These are phyloP conservation scores for Nyctalus aviator DNA, from an alignment of 2,797 vertebrate genomes.

Conservation along the genomic window DNA sequence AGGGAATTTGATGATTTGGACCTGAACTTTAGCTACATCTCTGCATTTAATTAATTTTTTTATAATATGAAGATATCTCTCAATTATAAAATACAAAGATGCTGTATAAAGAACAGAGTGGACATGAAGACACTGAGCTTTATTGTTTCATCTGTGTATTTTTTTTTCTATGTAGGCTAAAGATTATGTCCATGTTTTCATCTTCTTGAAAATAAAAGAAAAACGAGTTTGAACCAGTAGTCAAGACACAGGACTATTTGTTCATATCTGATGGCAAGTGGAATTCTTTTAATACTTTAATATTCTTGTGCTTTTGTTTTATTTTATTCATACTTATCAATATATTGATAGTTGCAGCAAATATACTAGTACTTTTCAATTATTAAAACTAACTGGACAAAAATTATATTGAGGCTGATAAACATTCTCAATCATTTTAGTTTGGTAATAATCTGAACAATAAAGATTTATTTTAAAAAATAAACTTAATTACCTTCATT, in stretches of 20 bases:
- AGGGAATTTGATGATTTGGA: neutral
- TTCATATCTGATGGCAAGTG: neutral
- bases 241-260: neutral
- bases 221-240: neutral
- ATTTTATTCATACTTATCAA: neutral
- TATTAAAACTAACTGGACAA: neutral
- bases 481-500: slow-evolving; percentile 19
- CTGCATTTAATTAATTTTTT: neutral
- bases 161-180: neutral
- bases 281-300: neutral
- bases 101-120: neutral
- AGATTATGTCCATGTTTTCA: neutral
- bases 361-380: neutral
- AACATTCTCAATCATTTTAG: neutral
- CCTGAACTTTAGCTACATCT: neutral
- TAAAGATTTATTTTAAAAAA: too few species aligned
- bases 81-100: slow-evolving; percentile 4
- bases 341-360: neutral
- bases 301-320: neutral
- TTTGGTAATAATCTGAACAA: neutral
- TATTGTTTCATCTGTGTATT: neutral
- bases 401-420: neutral
- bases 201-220: neutral
- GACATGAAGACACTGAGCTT: neutral
- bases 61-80: neutral